Evolutionary conservation across 2,888 invertebrate genomes (phyloP).

Genomic region (Campoplex nolae): DNA sequence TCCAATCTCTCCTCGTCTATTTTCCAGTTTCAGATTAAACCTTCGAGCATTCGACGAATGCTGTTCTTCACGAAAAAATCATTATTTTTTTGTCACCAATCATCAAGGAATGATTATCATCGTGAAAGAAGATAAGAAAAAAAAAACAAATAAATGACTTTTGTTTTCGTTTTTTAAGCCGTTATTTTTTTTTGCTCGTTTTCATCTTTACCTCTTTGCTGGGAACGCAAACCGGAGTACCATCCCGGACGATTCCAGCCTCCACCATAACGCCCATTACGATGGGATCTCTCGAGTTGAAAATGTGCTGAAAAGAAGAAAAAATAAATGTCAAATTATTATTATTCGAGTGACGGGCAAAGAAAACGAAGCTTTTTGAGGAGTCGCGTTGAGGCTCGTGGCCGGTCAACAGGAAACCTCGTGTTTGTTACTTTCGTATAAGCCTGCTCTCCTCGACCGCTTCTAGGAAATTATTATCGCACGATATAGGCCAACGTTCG

Average conservation of each 20-base stretch:
- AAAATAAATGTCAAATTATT: background rate
- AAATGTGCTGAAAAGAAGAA: conserved; percentile 91
- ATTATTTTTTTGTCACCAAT: background rate
- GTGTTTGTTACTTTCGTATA: background rate
- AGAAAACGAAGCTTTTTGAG: background rate
- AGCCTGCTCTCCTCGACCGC: background rate
- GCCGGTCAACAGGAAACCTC: background rate
- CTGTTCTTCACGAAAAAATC: background rate
- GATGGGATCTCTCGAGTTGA: conserved; percentile 99
- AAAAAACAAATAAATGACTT: no score
- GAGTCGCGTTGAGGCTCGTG: background rate
- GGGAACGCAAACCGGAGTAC: conserved; percentile 99
- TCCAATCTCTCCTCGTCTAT: background rate
- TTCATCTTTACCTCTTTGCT: conserved; percentile 92
- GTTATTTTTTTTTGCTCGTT: background rate
- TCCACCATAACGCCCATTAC: conserved; percentile 98
- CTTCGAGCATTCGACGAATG: background rate
- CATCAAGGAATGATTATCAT: background rate
- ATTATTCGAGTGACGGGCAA: background rate
- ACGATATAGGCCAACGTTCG: conserved; percentile 7
- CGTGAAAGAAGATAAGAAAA: background rate
- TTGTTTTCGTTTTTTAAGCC: no score
- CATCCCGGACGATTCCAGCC: conserved; percentile 97
- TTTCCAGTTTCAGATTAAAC: background rate
- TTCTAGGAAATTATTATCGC: background rate